Evolutionary conservation across 2,113 vertebrate species (phyloP).

Genomic region (Brachirus orientalis): DNA sequence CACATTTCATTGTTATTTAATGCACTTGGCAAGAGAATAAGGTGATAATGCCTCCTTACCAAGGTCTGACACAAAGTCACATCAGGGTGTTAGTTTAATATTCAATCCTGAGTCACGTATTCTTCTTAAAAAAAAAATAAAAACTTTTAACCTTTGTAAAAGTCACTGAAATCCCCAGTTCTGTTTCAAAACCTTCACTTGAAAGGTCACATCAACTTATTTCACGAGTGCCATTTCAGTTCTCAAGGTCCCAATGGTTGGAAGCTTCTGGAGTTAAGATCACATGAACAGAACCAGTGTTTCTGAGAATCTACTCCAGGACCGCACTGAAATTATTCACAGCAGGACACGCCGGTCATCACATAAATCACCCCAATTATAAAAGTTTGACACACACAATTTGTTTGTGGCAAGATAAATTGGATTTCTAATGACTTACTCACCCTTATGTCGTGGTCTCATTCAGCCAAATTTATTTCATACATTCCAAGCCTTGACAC

Average conservation of each 20-base stretch:
- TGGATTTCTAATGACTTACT: slow-evolving; percentile 21
- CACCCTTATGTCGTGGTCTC: not conserved
- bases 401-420: slow-evolving; percentile 54
- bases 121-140: slow-evolving; percentile 11
- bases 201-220: slow-evolving; percentile 28
- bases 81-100: not conserved
- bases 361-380: slow-evolving; percentile 1
- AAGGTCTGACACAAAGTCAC: not conserved
- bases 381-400: slow-evolving; percentile 42
- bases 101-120: slow-evolving; percentile 17
- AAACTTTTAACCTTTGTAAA: slow-evolving; percentile 41
- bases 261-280: not conserved
- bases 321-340: not conserved
- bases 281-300: not conserved
- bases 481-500: slow-evolving; percentile 48
- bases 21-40: not conserved
- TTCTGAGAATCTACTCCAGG: not conserved
- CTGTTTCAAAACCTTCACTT: slow-evolving; percentile 14
- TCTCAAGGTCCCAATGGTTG: not conserved
- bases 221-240: slow-evolving; percentile 10
- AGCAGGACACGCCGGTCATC: not conserved
- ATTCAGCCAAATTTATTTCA: slow-evolving; percentile 27
- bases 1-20: slow-evolving; percentile 6
- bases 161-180: slow-evolving; percentile 25
- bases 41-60: slow-evolving; percentile 6